Conservation (phyloP, 2,113 vertebrate genomes). For the Pao palembangensis region DNA sequence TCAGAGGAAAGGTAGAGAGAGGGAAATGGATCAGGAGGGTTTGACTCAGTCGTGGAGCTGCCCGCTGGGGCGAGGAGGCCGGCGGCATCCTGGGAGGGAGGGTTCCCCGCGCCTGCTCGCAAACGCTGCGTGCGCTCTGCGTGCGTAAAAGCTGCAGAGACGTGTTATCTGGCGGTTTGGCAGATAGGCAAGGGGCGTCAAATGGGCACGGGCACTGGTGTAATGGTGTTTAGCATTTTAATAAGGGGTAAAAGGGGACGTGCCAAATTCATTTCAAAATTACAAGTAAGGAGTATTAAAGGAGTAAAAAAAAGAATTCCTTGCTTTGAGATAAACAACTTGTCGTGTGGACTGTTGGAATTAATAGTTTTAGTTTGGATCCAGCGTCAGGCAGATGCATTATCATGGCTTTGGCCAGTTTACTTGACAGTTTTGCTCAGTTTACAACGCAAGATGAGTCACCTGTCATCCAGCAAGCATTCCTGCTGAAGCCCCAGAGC, state of each 20-base stretch:
- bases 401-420: no score
- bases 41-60: slow-evolving; percentile 45
- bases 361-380: no score
- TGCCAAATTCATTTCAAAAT: slow-evolving; percentile 4
- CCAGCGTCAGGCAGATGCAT: no score
- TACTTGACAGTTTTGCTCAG: no score
- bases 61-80: slow-evolving; percentile 48
- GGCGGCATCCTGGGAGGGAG: slow-evolving; percentile 39
- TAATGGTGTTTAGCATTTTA: slow-evolving; percentile 10
- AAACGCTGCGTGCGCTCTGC: slow-evolving; percentile 45
- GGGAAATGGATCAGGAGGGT: slow-evolving; percentile 40
- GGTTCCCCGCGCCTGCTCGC: slow-evolving; percentile 39
- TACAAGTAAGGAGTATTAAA: background rate
- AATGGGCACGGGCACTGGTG: slow-evolving; percentile 9
- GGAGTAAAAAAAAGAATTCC: no score
- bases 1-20: slow-evolving; percentile 68
- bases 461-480: no score
- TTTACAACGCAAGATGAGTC: no score
- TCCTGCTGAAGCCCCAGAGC: no score
- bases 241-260: slow-evolving; percentile 5
- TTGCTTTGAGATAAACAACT: no score
- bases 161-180: slow-evolving; percentile 29
- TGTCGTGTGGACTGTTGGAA: no score
- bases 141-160: slow-evolving; percentile 53
- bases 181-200: slow-evolving; percentile 18